Evolutionary conservation across 2,888 invertebrate species (phyloP).

Genomic region (Seira sanloemensis): DNA sequence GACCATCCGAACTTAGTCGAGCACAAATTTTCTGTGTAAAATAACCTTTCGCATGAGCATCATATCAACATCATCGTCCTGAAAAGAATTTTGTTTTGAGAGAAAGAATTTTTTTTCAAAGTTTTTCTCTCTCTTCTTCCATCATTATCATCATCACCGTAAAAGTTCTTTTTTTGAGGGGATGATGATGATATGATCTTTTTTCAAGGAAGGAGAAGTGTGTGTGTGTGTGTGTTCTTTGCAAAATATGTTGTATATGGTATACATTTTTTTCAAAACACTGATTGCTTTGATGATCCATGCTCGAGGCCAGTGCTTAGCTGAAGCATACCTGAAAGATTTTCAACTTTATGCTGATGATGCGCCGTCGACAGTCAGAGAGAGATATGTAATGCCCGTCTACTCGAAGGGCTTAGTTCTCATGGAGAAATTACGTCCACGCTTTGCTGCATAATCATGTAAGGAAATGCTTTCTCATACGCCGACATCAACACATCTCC

Average conservation of each 20-base stretch:
- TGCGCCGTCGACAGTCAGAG: too few relatives aligned
- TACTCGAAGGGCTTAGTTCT: neutral
- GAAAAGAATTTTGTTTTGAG: neutral
- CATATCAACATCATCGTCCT: neutral
- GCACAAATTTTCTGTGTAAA: constrained; percentile 42
- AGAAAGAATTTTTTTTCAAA: neutral
- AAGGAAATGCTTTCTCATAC: too few relatives aligned
- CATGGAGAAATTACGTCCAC: too few relatives aligned
- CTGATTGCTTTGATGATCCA: too few relatives aligned
- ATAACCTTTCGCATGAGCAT: constrained; percentile 27
- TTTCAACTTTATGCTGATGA: neutral
- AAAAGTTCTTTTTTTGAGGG: neutral
- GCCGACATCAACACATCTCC: too few relatives aligned
- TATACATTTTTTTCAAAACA: too few relatives aligned
- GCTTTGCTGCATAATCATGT: too few relatives aligned
- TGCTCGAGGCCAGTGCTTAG: neutral
- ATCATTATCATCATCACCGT: too few relatives aligned
- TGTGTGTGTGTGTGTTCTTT: neutral
- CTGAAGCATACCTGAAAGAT: neutral
- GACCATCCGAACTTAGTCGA: constrained; percentile 57
- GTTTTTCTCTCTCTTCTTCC: neutral
- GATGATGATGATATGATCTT: neutral
- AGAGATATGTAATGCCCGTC: too few relatives aligned
- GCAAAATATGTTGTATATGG: neutral
- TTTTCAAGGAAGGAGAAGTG: neutral